Base-by-base conservation (phyloP, 1,140 invertebrate genomes). In the Ceratina australensis region DNA sequence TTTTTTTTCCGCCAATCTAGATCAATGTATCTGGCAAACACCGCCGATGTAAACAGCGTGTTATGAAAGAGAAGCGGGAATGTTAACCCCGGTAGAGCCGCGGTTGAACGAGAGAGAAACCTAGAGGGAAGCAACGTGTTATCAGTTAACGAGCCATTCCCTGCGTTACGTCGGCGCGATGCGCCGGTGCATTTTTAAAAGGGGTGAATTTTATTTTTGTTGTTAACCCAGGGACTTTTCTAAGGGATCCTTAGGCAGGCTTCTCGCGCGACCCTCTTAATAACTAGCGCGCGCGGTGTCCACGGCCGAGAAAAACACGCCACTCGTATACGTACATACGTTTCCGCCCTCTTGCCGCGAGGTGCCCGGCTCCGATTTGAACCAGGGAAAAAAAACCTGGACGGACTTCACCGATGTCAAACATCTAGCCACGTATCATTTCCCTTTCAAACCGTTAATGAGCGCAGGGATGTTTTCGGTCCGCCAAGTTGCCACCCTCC, bases 81-180 rank as follows among this genome's bases (percentile, higher is more conserved):
- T 10, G 2, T 42, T 42, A 42, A 42, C 33, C 5, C 33, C 33
- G 13, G 52, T 50, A 68, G 24, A 42, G 20, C 22, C 20, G 28
- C 15, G 56, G n/a, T 15, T 52, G 65, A 69, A 15, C 64, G 5
- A 26, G 50, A 10, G 24, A 24, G 2, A 33, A 26, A 49, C 20
- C 28, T 33, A 66, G 49, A 67, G 72, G 22, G 56, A 28, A 22
- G 15, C 15, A 49, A 18, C 22, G 59, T 57, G 78, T 69, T 75
- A 76, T 68, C 59, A 72, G 73, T 78, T 78, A 78, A 78, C 76
- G 76, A 78, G 76, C 76, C 69, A 60, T 78, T 72, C 68, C 68
- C 57, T 68, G 33, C 56, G 60, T 78, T 65, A 72, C 59, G 59
- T 72, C 28, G 22, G 33, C 13, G 52, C 60, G 60, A 72, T 65